Evolutionary conservation across 2,797 vertebrate genomes (phyloP).

Genomic region (Gouania willdenowi): DNA sequence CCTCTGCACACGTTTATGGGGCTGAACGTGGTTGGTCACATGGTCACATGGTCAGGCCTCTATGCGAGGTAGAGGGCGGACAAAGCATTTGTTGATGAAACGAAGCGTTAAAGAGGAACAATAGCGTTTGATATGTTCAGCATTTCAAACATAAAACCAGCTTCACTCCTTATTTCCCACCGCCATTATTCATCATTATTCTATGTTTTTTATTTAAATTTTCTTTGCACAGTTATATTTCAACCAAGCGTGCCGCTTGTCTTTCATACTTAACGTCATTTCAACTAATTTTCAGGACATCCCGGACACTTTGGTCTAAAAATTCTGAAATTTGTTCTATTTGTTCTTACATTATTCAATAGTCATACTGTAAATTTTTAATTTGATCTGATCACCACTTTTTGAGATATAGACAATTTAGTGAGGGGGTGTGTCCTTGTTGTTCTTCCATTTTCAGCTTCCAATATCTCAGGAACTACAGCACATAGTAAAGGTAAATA

Average conservation of each 20-base stretch:
- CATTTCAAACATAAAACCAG: constrained; percentile 42
- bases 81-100: constrained; percentile 51
- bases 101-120: constrained; percentile 36
- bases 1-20: constrained; percentile 34
- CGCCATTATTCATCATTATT: constrained; percentile 56
- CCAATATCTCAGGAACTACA: too few species aligned
- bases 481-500: too few species aligned
- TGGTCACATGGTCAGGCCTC: too few species aligned
- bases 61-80: constrained; percentile 22
- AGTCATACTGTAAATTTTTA: too few species aligned
- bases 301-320: too few species aligned
- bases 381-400: too few species aligned
- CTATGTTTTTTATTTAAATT: constrained; percentile 18
- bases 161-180: constrained; percentile 50
- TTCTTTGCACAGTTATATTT: constrained; percentile 30
- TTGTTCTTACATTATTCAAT: too few species aligned
- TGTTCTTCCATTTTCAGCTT: too few species aligned
- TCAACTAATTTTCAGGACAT: too few species aligned
- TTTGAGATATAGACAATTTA: too few species aligned
- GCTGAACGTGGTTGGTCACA: constrained; percentile 34
- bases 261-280: constrained; percentile 33
- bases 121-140: constrained; percentile 48
- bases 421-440: too few species aligned
- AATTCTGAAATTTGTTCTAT: too few species aligned
- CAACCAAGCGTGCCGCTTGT: constrained; percentile 19